phyloP scores from a whole-genome alignment of 2,113 vertebrate species.

The Rhizomys pruinosus region DNA sequence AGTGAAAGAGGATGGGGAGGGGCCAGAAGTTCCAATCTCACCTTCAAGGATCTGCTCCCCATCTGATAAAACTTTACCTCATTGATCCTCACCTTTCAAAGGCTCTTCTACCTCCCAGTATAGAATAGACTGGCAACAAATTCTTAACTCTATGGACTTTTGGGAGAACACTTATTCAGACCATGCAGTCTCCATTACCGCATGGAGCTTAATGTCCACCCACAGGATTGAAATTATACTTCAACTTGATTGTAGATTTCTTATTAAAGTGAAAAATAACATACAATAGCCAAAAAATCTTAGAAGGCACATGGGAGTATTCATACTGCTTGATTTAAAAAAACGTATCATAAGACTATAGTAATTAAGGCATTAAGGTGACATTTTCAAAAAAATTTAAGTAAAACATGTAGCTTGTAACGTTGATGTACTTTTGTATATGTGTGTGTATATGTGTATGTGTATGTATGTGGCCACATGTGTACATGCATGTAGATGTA shows the following conservation, averaged over 20 bases:
- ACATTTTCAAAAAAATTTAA: conserved; percentile 28
- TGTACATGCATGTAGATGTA: background rate
- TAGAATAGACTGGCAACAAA: background rate
- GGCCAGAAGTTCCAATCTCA: background rate
- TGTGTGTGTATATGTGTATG: background rate
- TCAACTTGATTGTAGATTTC: background rate
- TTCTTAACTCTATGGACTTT: background rate
- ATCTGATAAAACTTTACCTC: background rate
- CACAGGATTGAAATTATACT: background rate
- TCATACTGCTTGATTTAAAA: conserved; percentile 9
- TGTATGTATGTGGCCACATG: too few species aligned
- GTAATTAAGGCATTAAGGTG: background rate
- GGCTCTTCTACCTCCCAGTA: background rate
- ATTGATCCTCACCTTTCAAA: background rate
- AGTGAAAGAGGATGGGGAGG: background rate
- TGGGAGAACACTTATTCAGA: background rate
- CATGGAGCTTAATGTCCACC: too few species aligned
- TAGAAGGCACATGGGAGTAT: background rate
- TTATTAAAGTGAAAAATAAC: background rate
- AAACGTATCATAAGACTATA: background rate
- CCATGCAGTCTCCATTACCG: background rate
- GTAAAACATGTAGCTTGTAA: conserved; percentile 43
- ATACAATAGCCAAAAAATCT: background rate
- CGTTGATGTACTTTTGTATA: background rate
- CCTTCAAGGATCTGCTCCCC: background rate